Percentiles rank a stretch among this genome's conserved stretches.
Conservation (phyloP, 2,797 vertebrate genomes). For the Esox lucius region DNA sequence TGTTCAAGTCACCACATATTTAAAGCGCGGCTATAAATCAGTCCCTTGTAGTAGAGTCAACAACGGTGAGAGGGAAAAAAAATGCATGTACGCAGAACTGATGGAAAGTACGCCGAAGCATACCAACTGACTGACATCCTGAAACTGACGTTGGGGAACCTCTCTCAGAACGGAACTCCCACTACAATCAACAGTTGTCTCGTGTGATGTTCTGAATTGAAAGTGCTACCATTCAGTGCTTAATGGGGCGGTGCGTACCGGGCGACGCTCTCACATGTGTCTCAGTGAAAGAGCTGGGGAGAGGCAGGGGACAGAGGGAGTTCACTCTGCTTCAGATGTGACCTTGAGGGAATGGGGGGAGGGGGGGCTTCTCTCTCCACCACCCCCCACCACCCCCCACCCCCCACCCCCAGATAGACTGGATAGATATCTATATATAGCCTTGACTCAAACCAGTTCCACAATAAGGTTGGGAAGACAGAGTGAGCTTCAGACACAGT, state of each 20-base stretch:
- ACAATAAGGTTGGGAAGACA: slow-evolving; percentile 72
- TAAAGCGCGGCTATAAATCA: not conserved
- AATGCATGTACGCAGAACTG: not conserved
- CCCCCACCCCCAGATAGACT: slow-evolving; percentile 39
- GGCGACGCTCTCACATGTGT: not conserved
- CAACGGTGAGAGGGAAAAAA: not conserved
- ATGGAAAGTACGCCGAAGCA: not conserved
- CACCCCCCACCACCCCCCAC: too few species aligned
- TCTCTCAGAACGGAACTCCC: not conserved
- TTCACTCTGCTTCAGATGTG: not conserved
- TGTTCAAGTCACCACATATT: not conserved
- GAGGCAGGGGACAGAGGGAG: slow-evolving; percentile 11
- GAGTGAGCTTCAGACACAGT: slow-evolving; percentile 60
- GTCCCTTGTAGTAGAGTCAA: not conserved
- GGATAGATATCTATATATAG: slow-evolving; percentile 70
- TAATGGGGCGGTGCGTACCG: not conserved
- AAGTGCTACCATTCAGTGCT: not conserved
- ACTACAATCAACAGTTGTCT: not conserved
- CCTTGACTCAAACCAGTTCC: slow-evolving; percentile 59
- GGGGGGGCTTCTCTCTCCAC: not conserved
- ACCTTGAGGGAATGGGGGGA: slow-evolving; percentile 5
- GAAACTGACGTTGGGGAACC: not conserved
- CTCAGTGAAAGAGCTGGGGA: slow-evolving; percentile 30
- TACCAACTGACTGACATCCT: not conserved
- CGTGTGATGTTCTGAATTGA: not conserved